phyloP scores from a whole-genome alignment of 2,797 vertebrate species.

The Orestias chungarensis region DNA sequence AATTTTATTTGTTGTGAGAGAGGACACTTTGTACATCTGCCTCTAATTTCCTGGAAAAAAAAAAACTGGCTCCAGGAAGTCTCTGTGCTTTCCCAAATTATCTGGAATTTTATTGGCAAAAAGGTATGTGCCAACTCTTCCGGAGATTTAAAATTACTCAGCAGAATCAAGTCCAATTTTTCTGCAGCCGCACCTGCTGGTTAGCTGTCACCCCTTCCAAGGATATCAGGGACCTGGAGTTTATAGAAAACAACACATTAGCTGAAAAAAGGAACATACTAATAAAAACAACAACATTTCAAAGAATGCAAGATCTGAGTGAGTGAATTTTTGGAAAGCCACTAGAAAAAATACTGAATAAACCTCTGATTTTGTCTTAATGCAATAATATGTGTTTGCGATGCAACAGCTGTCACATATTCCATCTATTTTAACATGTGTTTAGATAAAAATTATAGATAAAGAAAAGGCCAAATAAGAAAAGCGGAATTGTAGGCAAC shows the following conservation, averaged over 20 bases:
- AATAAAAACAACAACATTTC: not conserved
- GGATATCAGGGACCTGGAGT: not conserved
- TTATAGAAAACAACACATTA: not conserved
- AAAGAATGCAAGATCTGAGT: not conserved
- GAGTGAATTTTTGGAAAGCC: not conserved
- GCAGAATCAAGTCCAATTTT: not conserved
- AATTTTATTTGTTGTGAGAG: not conserved
- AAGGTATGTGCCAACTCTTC: not conserved
- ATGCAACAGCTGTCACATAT: not conserved
- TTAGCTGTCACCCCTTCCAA: not conserved
- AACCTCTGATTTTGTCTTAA: not conserved
- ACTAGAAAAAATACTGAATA: not conserved
- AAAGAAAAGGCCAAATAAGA: too few species aligned
- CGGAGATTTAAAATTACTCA: not conserved
- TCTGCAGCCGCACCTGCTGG: not conserved
- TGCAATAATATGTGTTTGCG: not conserved
- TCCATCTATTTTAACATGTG: not conserved
- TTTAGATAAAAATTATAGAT: not conserved
- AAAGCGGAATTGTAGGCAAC: not conserved
- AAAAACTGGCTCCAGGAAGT: not conserved
- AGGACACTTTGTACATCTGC: not conserved
- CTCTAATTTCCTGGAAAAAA: not conserved
- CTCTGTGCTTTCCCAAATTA: not conserved
- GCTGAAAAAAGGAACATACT: not conserved
- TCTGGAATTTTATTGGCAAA: not conserved